Base-by-base conservation (phyloP, 2,113 vertebrate genomes). In the Axis porcinus region DNA sequence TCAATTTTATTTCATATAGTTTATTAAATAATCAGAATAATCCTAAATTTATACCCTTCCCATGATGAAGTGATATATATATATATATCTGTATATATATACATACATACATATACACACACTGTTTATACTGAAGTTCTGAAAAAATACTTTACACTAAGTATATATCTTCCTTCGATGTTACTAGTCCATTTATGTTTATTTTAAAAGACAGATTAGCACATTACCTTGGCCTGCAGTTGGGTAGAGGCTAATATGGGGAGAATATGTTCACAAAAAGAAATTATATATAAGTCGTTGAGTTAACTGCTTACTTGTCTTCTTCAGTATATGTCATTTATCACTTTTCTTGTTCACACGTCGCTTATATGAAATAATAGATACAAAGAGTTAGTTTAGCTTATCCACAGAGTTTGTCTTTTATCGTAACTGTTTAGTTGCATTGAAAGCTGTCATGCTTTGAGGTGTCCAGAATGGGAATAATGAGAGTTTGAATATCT, bases 121-220 rank as follows among this genome's bases (percentile, higher is more conserved):
- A 30, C 2, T 52, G 9, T 21, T 76, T 21, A 74, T 86, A 60
- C 13, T 90, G 11, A 30, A 82, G 54, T 86, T 95, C 27, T 58
- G 60, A 91, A 78, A 78, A 93, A 2, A 2, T 86, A 33, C 43
- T 92, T 97, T 88, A 81, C 4, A 52, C 6, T 60, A 33, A 2
- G 12, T 7, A 0, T 50, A 33, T 93, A 16, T 45, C 28, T 94
- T 87, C 11, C 16, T 64, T 64, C 9, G 1, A 43, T 86, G 2
- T 87, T 90, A 14, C 7, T 67, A 9, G 43, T 76, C 2, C 3
- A 45, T 16, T 87, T 76, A 79, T 78, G 14, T 83, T 96, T 82
- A 91, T 79, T 97, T 96, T 93, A 45, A 17, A 92, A 52, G 3
- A 23, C 33, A 82, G 13, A n/a, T 64, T 45, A 70, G 28, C 74